phyloP scores from a whole-genome alignment of 2,888 invertebrate genomes.

The Halictus quadricinctus region DNA sequence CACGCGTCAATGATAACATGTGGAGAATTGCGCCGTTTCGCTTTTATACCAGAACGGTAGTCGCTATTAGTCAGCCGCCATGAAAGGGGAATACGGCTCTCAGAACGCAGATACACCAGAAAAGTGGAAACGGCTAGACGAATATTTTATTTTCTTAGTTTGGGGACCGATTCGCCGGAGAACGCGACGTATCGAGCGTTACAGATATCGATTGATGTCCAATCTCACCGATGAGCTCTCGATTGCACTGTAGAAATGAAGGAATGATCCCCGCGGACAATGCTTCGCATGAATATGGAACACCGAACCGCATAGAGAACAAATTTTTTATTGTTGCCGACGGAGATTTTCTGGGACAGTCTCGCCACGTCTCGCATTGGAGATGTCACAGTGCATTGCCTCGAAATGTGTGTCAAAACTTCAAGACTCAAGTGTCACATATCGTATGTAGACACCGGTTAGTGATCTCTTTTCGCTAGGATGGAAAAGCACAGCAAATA shows the following conservation, averaged over 20 bases:
- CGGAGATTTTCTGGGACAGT: background rate
- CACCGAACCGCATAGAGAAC: background rate
- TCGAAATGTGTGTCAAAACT: background rate
- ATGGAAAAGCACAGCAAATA: background rate
- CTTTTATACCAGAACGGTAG: conserved; percentile 32
- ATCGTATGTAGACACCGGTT: background rate
- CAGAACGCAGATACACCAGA: background rate
- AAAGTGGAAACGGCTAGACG: conserved; percentile 8
- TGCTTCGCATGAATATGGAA: background rate
- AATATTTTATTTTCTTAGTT: conserved; percentile 45
- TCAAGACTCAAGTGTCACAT: background rate
- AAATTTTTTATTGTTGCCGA: background rate
- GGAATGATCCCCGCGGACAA: conserved; percentile 28
- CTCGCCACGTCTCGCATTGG: background rate
- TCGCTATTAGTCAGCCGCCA: conserved; percentile 48
- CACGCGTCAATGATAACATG: conserved; percentile 56
- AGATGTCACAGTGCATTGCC: background rate
- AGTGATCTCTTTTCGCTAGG: background rate
- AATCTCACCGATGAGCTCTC: conserved; percentile 26
- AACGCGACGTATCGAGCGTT: conserved; percentile 7
- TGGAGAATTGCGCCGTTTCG: conserved; percentile 43
- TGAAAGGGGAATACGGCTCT: conserved; percentile 43
- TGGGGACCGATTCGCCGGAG: background rate
- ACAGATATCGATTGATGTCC: background rate
- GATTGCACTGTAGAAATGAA: conserved; percentile 14